Conservation (phyloP, 2,797 vertebrate genomes). For the Lithobates sylvaticus region DNA sequence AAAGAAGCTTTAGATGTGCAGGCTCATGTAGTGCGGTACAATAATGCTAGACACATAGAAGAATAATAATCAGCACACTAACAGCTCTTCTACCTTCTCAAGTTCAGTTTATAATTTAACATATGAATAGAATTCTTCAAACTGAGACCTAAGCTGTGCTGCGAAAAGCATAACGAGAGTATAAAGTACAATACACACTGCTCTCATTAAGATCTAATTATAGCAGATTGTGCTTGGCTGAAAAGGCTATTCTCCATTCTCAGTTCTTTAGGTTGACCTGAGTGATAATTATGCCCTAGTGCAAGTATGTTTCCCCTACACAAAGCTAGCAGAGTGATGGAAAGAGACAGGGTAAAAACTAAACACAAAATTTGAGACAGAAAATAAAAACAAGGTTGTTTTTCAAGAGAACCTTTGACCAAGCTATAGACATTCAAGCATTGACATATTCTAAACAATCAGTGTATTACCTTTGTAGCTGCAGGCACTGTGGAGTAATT, state of each 20-base stretch:
- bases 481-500: background rate
- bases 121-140: conserved; percentile 33
- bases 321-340: conserved; percentile 6
- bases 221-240: conserved; percentile 21
- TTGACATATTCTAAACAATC: background rate
- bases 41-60: conserved; percentile 16
- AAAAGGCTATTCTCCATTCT: conserved; percentile 14
- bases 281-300: conserved; percentile 2
- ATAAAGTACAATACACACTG: conserved; percentile 24
- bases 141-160: conserved; percentile 24
- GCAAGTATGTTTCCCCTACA: conserved; percentile 11
- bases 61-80: conserved; percentile 31
- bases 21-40: conserved; percentile 27
- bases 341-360: background rate
- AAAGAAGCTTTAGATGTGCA: conserved; percentile 12
- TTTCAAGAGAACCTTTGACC: background rate
- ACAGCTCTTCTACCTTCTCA: conserved; percentile 38
- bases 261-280: background rate
- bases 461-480: background rate
- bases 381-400: no score
- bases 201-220: conserved; percentile 53
- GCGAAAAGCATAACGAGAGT: conserved; percentile 36
- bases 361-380: background rate
- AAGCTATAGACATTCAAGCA: background rate
- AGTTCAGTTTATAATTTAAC: conserved; percentile 36